Evolutionary conservation across 2,888 invertebrate genomes (phyloP).

Genomic region (Agrochola lota): DNA sequence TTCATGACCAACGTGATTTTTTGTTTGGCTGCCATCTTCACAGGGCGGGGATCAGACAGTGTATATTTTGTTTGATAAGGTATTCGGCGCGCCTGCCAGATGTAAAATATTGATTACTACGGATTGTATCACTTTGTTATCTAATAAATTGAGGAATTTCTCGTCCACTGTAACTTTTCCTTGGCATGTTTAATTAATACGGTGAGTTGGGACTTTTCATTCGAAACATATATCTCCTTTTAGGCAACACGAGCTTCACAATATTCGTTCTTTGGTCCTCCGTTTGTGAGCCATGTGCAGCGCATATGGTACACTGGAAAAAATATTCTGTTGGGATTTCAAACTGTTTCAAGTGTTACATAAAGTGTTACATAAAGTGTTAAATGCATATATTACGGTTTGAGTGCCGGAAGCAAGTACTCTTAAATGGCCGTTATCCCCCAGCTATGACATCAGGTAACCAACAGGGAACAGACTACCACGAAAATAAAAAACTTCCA

Average conservation of each 20-base stretch:
- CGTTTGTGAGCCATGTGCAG: slow-evolving; percentile 58
- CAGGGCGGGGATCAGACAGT: slow-evolving; percentile 20
- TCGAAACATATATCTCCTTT: slow-evolving; percentile 78
- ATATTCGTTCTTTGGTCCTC: slow-evolving; percentile 65
- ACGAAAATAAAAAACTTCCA: background rate
- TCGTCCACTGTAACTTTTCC: slow-evolving; percentile 16
- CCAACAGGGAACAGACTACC: background rate
- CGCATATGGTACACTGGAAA: slow-evolving; percentile 82
- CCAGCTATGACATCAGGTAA: background rate
- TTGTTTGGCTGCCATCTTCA: slow-evolving; percentile 39
- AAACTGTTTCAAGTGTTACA: slow-evolving; percentile 27
- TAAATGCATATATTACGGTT: background rate
- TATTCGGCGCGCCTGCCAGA: slow-evolving; percentile 70
- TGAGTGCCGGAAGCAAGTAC: too few relatives aligned
- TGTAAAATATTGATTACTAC: slow-evolving; percentile 61
- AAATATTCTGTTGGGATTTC: slow-evolving; percentile 64
- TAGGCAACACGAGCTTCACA: slow-evolving; percentile 78
- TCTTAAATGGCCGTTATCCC: too few relatives aligned
- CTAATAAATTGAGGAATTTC: slow-evolving; percentile 4
- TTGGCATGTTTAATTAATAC: slow-evolving; percentile 69
- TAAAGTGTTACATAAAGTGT: background rate
- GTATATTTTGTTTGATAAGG: slow-evolving; percentile 33
- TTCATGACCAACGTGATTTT: slow-evolving; percentile 74
- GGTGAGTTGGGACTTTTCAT: slow-evolving; percentile 77
- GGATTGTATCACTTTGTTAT: slow-evolving; percentile 6